Conservation (phyloP, 1,140 invertebrate genomes). For the Drosophila eugracilis region DNA sequence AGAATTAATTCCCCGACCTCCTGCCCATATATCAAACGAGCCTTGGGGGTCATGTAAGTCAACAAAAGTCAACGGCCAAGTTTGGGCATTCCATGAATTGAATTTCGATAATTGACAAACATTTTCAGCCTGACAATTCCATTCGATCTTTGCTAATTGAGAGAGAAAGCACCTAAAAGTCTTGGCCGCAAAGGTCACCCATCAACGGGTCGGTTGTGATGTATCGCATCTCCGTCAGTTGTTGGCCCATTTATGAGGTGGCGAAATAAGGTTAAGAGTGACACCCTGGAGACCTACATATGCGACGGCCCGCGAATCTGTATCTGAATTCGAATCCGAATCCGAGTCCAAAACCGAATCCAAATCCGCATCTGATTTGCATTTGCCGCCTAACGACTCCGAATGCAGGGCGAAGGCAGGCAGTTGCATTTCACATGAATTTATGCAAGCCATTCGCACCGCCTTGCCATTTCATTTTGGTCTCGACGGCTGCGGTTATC, state of each 20-base stretch:
- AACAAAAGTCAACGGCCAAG: conserved; percentile 45
- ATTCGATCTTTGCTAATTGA: conserved; percentile 36
- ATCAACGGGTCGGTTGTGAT: too few species aligned
- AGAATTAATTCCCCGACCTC: conserved; percentile 52
- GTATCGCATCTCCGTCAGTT: conserved; percentile 40
- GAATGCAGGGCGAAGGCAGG: conserved; percentile 15
- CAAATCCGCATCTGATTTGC: conserved; percentile 60
- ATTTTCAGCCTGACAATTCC: conserved; percentile 38
- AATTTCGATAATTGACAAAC: conserved; percentile 50
- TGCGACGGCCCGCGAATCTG: conserved; percentile 19
- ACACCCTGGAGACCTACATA: conserved; percentile 79
- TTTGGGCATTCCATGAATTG: conserved; percentile 34
- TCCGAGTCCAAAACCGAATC: conserved; percentile 20
- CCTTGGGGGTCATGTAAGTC: conserved; percentile 40
- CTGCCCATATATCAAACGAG: conserved; percentile 39
- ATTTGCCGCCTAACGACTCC: conserved; percentile 63
- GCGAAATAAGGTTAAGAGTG: conserved; percentile 77
- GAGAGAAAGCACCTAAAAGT: conserved; percentile 29
- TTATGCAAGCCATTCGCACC: conserved; percentile 80
- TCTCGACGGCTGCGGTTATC: conserved; percentile 19
- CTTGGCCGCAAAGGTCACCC: conserved; percentile 50
- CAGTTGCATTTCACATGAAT: conserved; percentile 76
- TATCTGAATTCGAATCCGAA: conserved; percentile 28
- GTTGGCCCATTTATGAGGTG: conserved; percentile 73
- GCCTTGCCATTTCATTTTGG: conserved; percentile 70